These are phyloP conservation scores for Drosophila limbata DNA, from an alignment of 2,888 invertebrate genomes.

Conservation along the genomic window DNA sequence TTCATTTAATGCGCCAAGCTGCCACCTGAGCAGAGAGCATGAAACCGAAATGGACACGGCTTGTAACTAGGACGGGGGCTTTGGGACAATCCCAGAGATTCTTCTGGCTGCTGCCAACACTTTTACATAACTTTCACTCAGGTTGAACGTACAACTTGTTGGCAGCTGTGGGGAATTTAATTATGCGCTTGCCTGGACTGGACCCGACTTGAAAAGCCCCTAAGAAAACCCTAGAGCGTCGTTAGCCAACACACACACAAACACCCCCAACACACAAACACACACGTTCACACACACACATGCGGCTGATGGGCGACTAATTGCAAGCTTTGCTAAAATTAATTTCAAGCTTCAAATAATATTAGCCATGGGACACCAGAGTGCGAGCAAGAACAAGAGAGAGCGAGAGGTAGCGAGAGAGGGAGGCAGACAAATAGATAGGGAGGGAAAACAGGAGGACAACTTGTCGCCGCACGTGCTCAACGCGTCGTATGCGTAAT, in stretches of 20 bases:
- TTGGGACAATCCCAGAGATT: slow-evolving; percentile 24
- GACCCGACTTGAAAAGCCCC: slow-evolving; percentile 30
- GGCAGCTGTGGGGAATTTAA: slow-evolving; percentile 51
- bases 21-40: slow-evolving; percentile 40
- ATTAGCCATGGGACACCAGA: slow-evolving; percentile 56
- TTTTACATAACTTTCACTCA: slow-evolving; percentile 47
- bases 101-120: slow-evolving; percentile 20
- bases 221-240: slow-evolving; percentile 46
- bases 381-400: slow-evolving; percentile 15
- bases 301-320: slow-evolving; percentile 67
- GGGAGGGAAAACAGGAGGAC: slow-evolving; percentile 6
- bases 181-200: slow-evolving; percentile 37
- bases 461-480: slow-evolving; percentile 60
- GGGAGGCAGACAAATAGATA: background rate
- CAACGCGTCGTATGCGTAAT: slow-evolving; percentile 58
- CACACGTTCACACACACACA: slow-evolving; percentile 18
- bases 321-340: slow-evolving; percentile 76
- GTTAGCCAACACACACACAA: slow-evolving; percentile 31
- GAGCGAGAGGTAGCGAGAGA: slow-evolving; percentile 4
- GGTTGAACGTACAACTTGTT: slow-evolving; percentile 35
- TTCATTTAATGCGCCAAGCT: slow-evolving; percentile 60
- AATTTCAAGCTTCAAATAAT: slow-evolving; percentile 75
- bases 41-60: slow-evolving; percentile 41
- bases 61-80: slow-evolving; percentile 22
- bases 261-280: slow-evolving; percentile 10